A percentile compares a stretch with the other conserved stretches of the same genome.
Conservation (phyloP, 1,140 invertebrate species). For the Dermatophagoides farinae region DNA sequence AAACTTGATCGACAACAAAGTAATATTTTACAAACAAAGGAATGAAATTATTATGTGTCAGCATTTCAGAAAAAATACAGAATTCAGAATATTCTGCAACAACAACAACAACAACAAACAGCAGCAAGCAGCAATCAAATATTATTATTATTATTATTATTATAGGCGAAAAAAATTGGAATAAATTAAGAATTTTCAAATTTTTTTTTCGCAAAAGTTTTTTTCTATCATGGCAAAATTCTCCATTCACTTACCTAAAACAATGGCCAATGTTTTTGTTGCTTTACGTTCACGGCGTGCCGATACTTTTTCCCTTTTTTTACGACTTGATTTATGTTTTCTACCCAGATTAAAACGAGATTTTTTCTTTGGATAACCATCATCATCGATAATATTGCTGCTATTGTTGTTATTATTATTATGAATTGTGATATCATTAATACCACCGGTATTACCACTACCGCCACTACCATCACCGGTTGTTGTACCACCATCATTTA, state of each 20-base stretch:
- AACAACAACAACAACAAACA: too few relatives aligned
- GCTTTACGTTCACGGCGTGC: constrained; percentile 91
- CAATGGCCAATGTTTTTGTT: constrained; percentile 97
- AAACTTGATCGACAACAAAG: background rate
- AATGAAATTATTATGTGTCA: background rate
- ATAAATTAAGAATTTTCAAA: too few relatives aligned
- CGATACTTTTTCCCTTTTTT: constrained; percentile 80
- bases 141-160: too few relatives aligned
- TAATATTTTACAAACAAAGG: background rate
- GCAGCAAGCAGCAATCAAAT: too few relatives aligned
- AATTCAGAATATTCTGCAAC: too few relatives aligned
- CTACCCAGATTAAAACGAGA: constrained; percentile 19
- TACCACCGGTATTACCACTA: background rate
- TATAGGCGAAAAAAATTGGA: too few relatives aligned
- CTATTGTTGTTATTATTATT: background rate
- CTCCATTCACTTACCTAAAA: constrained; percentile 54
- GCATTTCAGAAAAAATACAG: background rate
- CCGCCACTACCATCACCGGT: background rate
- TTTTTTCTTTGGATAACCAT: constrained; percentile 17
- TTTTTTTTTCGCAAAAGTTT: too few relatives aligned
- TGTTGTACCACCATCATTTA: background rate
- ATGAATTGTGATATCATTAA: background rate
- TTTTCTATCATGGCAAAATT: background rate
- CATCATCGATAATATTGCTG: background rate
- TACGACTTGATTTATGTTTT: constrained; percentile 56